Evolutionary conservation across 2,113 vertebrate species (phyloP).

Genomic region (Cnemophilus loriae): DNA sequence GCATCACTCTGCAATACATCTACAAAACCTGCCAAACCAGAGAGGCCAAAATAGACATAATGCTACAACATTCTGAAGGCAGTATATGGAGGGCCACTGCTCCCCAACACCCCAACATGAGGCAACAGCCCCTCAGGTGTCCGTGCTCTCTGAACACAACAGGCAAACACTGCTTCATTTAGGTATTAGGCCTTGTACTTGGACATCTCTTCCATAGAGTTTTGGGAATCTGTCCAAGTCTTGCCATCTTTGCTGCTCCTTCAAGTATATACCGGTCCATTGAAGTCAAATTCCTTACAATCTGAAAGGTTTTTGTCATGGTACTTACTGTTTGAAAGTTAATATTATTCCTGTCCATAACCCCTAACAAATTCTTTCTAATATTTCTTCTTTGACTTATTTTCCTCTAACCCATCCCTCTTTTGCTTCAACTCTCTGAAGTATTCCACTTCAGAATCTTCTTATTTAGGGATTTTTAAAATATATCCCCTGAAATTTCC

Average conservation of each 20-base stretch:
- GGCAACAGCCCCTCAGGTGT: rapidly evolving
- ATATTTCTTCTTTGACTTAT: not conserved
- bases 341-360: not conserved
- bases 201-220: not conserved
- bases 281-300: not conserved
- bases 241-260: not conserved
- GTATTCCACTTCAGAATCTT: not conserved
- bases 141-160: rapidly evolving
- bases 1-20: not conserved
- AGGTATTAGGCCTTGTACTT: not conserved
- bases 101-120: not conserved
- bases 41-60: not conserved
- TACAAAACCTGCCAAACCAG: not conserved
- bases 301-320: not conserved
- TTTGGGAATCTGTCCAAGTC: not conserved
- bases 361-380: not conserved
- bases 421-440: not conserved
- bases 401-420: not conserved
- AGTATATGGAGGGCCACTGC: not conserved
- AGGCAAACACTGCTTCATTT: not conserved
- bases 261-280: not conserved
- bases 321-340: not conserved
- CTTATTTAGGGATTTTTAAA: not conserved
- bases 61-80: not conserved
- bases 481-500: not conserved